These are phyloP conservation scores for Hucho hucho DNA, from an alignment of 2,113 vertebrate species.

Conservation along the genomic window DNA sequence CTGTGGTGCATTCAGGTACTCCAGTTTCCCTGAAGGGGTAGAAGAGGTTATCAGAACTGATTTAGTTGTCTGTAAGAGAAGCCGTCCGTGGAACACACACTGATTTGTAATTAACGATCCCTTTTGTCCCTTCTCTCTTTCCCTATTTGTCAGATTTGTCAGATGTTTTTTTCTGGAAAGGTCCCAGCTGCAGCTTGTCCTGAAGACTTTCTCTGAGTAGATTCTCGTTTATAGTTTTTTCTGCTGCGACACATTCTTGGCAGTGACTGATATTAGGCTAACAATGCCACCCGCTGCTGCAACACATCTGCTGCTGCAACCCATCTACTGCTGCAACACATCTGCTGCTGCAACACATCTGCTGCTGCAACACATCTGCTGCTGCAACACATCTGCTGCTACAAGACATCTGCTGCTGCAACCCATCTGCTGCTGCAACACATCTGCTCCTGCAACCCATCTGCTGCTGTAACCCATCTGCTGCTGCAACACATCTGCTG, in stretches of 20 bases:
- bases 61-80: background rate
- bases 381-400: too few species aligned
- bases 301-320: too few species aligned
- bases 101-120: slow-evolving; percentile 6
- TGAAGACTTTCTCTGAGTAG: slow-evolving; percentile 22
- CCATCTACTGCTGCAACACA: too few species aligned
- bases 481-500: too few species aligned
- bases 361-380: too few species aligned
- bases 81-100: too few species aligned
- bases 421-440: too few species aligned
- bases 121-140: background rate
- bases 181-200: slow-evolving; percentile 30
- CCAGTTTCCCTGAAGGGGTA: background rate
- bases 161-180: background rate
- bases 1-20: background rate
- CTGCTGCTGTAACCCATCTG: too few species aligned
- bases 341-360: too few species aligned
- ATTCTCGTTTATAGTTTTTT: slow-evolving; percentile 17
- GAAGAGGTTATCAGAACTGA: background rate
- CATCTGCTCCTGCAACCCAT: too few species aligned
- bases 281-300: background rate
- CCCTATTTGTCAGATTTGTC: slow-evolving; percentile 1
- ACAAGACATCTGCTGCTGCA: too few species aligned
- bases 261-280: background rate
- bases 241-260: slow-evolving; percentile 12